Base-by-base conservation (phyloP, 2,888 invertebrate genomes). In the Asteroscopus sphinx region DNA sequence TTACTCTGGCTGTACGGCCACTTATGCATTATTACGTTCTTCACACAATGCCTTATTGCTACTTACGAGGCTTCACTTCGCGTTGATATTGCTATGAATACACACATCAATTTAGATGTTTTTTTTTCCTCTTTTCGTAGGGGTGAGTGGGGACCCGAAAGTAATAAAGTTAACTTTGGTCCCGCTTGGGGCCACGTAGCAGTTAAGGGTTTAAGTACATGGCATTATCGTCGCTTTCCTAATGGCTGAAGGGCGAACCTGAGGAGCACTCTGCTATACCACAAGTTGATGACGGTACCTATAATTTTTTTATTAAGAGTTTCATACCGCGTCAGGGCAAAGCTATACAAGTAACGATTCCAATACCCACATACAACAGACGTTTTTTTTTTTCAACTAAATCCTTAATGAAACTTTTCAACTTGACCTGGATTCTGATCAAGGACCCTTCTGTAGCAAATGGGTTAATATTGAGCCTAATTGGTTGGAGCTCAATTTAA, bases 21-120 rank as follows among this genome's bases (percentile, higher is more conserved):
- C 72, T 68, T 67, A 66, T 59, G 59, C 67, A 66, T 71, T 60
- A 68, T 67, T 67, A 60, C 55, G 37, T 46, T 60, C 54, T 55
- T 72, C 51, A 55, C 68, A 68, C 68, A 68, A 68, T 72, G 55
- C 68, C 26, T 72, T 68, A 72, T 67, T 68, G 73, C 73, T 67
- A 55, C 60, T 72, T 55, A 68, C 44, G 52, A 37, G 36, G 57
- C 36, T 48, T 71, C 52, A 57, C 63, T 66, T 54, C 32, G 35
- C 70, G 55, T 46, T 69, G 32, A 48, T 54, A 48, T 67, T 57
- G 57, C 72, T 35, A 52, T 71, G 56, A 56, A 56, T 37, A 48
- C 40, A 57, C 41, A 37, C 36, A 40, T 45, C 45, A 71, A 45
- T 67, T 66, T 48, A 21, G 51, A 28, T 40, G 47, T 9, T 16